These are phyloP conservation scores for Calyptommatus sinebrachiatus DNA, from an alignment of 2,113 vertebrate species.

Conservation along the genomic window DNA sequence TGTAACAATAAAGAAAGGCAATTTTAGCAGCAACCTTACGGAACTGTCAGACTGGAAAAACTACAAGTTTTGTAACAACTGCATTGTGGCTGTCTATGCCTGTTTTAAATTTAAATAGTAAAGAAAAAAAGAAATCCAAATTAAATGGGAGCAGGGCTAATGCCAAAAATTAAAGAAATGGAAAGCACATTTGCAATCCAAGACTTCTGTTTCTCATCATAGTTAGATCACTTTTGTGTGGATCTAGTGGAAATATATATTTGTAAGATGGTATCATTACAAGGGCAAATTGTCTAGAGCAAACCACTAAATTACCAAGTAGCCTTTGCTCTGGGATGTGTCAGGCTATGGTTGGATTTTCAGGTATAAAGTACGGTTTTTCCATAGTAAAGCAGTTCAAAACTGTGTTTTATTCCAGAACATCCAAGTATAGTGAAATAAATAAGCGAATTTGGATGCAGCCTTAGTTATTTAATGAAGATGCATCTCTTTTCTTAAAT, in stretches of 20 bases:
- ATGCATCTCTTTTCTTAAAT: no score
- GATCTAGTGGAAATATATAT: slow-evolving; percentile 49
- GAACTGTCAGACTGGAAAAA: slow-evolving; percentile 9
- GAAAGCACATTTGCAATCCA: slow-evolving; percentile 51
- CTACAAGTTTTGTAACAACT: neutral
- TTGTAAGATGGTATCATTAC: slow-evolving; percentile 50
- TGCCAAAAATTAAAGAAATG: slow-evolving; percentile 52
- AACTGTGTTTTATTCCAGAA: no score
- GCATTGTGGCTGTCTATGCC: neutral
- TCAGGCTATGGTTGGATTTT: no score
- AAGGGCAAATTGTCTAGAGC: slow-evolving; percentile 17
- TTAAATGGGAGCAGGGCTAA: slow-evolving; percentile 33
- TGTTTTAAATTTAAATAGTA: slow-evolving; percentile 27
- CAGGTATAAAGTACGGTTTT: no score
- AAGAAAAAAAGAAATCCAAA: slow-evolving; percentile 42
- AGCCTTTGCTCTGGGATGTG: no score
- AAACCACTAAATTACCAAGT: neutral
- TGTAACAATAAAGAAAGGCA: slow-evolving; percentile 12
- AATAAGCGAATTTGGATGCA: no score
- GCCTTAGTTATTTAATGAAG: no score
- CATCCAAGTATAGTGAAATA: no score
- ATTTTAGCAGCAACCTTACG: slow-evolving; percentile 12
- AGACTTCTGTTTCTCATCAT: slow-evolving; percentile 39
- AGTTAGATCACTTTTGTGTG: slow-evolving; percentile 2
- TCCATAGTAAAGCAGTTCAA: no score